phyloP scores from a whole-genome alignment of 2,888 invertebrate species.

The Entomobrya proxima region DNA sequence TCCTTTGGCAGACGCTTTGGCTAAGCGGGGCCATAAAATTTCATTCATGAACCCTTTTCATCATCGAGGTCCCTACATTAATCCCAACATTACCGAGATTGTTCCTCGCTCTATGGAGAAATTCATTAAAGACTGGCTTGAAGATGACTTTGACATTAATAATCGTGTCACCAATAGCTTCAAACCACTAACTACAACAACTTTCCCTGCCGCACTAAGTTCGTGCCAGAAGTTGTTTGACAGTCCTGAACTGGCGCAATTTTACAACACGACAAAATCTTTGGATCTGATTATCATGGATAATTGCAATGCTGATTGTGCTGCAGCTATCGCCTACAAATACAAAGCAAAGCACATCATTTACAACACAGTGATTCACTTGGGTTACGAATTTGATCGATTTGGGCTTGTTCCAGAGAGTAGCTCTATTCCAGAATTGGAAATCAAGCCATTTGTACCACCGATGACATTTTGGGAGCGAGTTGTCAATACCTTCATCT shows the following conservation, averaged over 20 bases:
- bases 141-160: slow-evolving; percentile 44
- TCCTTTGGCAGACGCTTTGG: slow-evolving; percentile 62
- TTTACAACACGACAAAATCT: slow-evolving; percentile 1
- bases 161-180: neutral
- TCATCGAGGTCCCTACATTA: slow-evolving; percentile 9
- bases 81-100: slow-evolving; percentile 45
- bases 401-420: slow-evolving; percentile 54
- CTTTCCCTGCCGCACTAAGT: neutral
- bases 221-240: slow-evolving; percentile 20
- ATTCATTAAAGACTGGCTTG: neutral
- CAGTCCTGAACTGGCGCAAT: slow-evolving; percentile 24
- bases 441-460: neutral
- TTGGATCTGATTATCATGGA: slow-evolving; percentile 68
- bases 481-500: slow-evolving; percentile 22
- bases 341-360: slow-evolving; percentile 58
- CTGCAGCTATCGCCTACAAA: slow-evolving; percentile 54
- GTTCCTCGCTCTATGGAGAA: slow-evolving; percentile 27
- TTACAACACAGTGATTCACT: slow-evolving; percentile 54
- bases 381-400: slow-evolving; percentile 45
- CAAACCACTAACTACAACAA: neutral
- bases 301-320: slow-evolving; percentile 67
- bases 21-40: slow-evolving; percentile 62
- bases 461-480: slow-evolving; percentile 56
- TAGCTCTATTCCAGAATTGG: slow-evolving; percentile 60
- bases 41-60: slow-evolving; percentile 59